Conservation (phyloP, 2,797 vertebrate species). For the Characodon lateralis region DNA sequence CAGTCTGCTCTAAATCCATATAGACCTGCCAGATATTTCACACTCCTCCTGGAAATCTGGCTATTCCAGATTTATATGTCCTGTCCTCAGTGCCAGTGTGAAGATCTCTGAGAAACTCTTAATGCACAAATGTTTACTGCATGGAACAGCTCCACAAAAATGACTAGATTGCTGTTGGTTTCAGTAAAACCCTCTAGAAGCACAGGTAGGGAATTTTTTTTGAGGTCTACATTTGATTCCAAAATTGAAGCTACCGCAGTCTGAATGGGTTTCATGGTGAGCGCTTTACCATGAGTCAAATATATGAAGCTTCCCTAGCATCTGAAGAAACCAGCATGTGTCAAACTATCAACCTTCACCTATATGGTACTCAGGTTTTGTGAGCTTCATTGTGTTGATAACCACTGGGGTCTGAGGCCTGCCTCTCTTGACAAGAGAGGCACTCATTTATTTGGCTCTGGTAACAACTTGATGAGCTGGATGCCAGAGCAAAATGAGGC, state of each 20-base stretch:
- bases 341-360: slow-evolving; percentile 46
- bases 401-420: slow-evolving; percentile 22
- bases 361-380: slow-evolving; percentile 16
- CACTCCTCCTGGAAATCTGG: slow-evolving; percentile 14
- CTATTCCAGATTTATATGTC: slow-evolving; percentile 10
- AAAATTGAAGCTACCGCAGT: slow-evolving; percentile 25
- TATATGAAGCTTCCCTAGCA: slow-evolving; percentile 37
- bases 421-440: slow-evolving; percentile 16
- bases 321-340: slow-evolving; percentile 40
- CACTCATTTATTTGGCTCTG: slow-evolving; percentile 34
- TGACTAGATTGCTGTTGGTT: slow-evolving; percentile 17
- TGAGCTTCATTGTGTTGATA: slow-evolving; percentile 28
- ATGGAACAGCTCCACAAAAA: slow-evolving; percentile 25
- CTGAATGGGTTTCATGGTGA: slow-evolving; percentile 31
- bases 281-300: slow-evolving; percentile 39
- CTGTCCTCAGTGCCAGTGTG: slow-evolving; percentile 2
- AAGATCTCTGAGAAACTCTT: slow-evolving; percentile 17
- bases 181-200: slow-evolving; percentile 29
- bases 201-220: slow-evolving; percentile 2
- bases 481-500: slow-evolving; percentile 26
- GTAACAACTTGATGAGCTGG: slow-evolving; percentile 22
- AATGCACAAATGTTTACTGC: slow-evolving; percentile 7
- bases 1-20: slow-evolving; percentile 15
- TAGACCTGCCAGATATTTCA: slow-evolving; percentile 20
- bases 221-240: slow-evolving; percentile 37